phyloP scores from a whole-genome alignment of 2,797 vertebrate species.

The Typhlichthys eigenmanni region DNA sequence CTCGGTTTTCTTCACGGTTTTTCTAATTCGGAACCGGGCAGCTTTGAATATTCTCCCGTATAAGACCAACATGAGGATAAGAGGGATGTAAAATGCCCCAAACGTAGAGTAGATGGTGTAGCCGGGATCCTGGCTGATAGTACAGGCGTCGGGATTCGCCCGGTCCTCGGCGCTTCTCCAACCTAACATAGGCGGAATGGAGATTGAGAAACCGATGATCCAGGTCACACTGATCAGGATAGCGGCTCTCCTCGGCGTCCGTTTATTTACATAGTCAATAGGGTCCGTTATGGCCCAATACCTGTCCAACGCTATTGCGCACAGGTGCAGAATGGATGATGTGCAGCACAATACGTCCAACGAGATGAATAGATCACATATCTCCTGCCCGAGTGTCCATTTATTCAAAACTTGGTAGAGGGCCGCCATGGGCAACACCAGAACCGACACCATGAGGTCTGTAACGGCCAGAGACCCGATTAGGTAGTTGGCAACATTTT shows the following conservation, averaged over 20 bases:
- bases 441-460: constrained; percentile 96
- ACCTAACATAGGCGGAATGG: constrained; percentile 96
- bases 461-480: constrained; percentile 96
- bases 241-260: constrained; percentile 91
- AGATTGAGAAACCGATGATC: constrained; percentile 95
- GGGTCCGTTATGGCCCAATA: constrained; percentile 98
- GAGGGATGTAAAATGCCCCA: constrained; percentile 95
- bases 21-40: constrained; percentile 93
- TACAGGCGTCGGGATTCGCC: constrained; percentile 90
- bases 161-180: constrained; percentile 95
- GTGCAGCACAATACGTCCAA: constrained; percentile 97
- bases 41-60: constrained; percentile 95
- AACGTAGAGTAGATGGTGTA: constrained; percentile 99
- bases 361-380: constrained; percentile 95
- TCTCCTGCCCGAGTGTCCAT: constrained; percentile 95
- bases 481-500: constrained; percentile 97
- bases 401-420: constrained; percentile 96
- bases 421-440: constrained; percentile 97
- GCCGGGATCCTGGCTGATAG: constrained; percentile 94
- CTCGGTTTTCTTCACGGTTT: constrained; percentile 89
- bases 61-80: constrained; percentile 93
- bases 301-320: constrained; percentile 95
- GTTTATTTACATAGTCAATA: constrained; percentile 96
- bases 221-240: constrained; percentile 92
- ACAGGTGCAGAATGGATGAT: constrained; percentile 96